Base-by-base conservation (phyloP, 2,888 invertebrate species). In the Pollenia griseotomentosa region DNA sequence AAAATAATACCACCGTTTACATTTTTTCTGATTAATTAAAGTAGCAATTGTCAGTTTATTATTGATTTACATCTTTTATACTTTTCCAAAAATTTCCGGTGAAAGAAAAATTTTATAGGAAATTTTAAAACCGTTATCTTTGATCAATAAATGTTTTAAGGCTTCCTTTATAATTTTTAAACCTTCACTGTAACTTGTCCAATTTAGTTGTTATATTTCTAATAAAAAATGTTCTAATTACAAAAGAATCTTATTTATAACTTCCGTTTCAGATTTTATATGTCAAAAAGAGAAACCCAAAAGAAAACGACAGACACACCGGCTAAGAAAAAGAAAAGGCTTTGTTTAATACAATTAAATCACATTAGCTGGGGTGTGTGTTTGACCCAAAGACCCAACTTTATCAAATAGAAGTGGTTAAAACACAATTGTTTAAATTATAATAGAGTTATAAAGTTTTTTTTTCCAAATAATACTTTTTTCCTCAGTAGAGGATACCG, bases 301-400 rank as follows among this genome's bases (percentile, higher is more conserved):
- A 33, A 33, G 5, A 33, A 33, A 33, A 2, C 55, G 2, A 23
- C 40, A 23, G 10, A 14, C n/a, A 66, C 7, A 23, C 23, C 19
- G 44, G 4, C 33, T 33, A 3, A 23, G 23, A 23, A 33, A 6
- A 33, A 33, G 5, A 55, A 55, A 65, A 55, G 33, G 3, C 11
- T 71, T 66, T 46, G 12, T 19, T 46, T 23, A 19, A 66, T 23
- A 53, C 70, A 19, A 16, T 16, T 33, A 70, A 40, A 42, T 33
- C 33, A 6, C 33, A 33, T 33, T 33, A 6, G 33, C 33, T 33
- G 33, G 4, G 33, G 33, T 33, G 42, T 66, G 33, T 44, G 44
- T 78, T 57, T 78, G 12, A 66, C 66, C 55, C 53, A 53, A 65
- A 65, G 55, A 16, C 55, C 55, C 55, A 78, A 68, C 33, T 12